These are phyloP conservation scores for Ageneiosus marmoratus DNA, from an alignment of 2,113 vertebrate genomes.

Conservation along the genomic window DNA sequence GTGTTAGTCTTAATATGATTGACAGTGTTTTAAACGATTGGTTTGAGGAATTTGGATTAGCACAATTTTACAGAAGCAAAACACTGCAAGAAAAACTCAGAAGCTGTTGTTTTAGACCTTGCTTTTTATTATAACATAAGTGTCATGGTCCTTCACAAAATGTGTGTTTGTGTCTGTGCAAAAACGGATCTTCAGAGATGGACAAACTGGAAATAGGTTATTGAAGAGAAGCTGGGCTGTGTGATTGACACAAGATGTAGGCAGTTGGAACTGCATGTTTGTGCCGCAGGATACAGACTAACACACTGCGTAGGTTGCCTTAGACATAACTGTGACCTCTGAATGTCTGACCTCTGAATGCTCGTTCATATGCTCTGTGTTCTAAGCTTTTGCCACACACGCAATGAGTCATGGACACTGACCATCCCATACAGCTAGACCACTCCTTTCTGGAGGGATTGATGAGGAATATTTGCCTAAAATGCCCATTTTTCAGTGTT, in stretches of 20 bases:
- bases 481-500: neutral
- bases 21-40: too few relatives aligned
- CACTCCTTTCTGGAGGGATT: neutral
- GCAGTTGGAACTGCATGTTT: neutral
- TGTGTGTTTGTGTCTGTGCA: conserved; percentile 65
- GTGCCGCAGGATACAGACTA: conserved; percentile 6
- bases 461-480: neutral
- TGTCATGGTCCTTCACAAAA: conserved; percentile 65
- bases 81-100: neutral
- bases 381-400: conserved; percentile 7
- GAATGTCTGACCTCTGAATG: neutral
- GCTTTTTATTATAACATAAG: conserved; percentile 64
- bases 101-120: neutral
- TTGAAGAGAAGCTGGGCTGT: neutral
- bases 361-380: neutral
- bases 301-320: conserved; percentile 8
- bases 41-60: neutral
- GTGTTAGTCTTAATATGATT: neutral
- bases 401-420: neutral
- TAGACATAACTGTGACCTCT: neutral
- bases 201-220: conserved; percentile 51
- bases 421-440: conserved; percentile 1
- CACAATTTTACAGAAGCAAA: neutral
- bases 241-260: conserved; percentile 7
- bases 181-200: conserved; percentile 63